A percentile compares a stretch with the other conserved stretches of the same genome.
Conservation (phyloP, 2,797 vertebrate species). For the Peromyscus aztecus region DNA sequence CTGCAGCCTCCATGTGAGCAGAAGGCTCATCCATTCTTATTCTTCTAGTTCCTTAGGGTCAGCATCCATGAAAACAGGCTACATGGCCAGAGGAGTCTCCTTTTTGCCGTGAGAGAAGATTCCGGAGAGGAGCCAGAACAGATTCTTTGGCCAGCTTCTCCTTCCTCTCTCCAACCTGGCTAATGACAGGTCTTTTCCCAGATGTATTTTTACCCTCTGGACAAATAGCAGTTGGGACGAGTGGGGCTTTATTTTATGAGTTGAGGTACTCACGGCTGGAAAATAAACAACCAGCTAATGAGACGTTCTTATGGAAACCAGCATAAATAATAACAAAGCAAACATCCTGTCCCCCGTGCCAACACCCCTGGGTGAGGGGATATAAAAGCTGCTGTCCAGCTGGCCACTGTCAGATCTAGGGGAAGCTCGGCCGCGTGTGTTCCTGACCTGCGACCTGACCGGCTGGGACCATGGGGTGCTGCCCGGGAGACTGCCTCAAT, state of each 20-base stretch:
- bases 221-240: conserved; percentile 78
- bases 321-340: conserved; percentile 82
- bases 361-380: conserved; percentile 55
- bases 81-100: not conserved
- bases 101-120: not conserved
- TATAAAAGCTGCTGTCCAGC: conserved; percentile 79
- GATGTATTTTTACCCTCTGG: conserved; percentile 80
- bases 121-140: not conserved
- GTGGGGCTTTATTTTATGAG: conserved; percentile 80
- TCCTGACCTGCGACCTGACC: conserved; percentile 63
- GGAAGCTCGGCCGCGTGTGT: conserved; percentile 42
- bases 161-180: not conserved
- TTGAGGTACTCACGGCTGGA: conserved; percentile 75
- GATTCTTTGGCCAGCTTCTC: not conserved
- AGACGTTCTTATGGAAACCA: conserved; percentile 67
- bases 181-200: conserved; percentile 68
- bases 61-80: not conserved
- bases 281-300: conserved; percentile 82
- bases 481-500: conserved; percentile 77
- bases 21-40: not conserved
- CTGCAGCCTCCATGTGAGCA: not conserved
- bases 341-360: conserved; percentile 64
- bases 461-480: conserved; percentile 83
- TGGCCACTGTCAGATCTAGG: conserved; percentile 58
- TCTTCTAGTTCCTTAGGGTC: not conserved